Evolutionary conservation across 2,113 vertebrate genomes (phyloP).

Genomic region (Xiphophorus couchianus): DNA sequence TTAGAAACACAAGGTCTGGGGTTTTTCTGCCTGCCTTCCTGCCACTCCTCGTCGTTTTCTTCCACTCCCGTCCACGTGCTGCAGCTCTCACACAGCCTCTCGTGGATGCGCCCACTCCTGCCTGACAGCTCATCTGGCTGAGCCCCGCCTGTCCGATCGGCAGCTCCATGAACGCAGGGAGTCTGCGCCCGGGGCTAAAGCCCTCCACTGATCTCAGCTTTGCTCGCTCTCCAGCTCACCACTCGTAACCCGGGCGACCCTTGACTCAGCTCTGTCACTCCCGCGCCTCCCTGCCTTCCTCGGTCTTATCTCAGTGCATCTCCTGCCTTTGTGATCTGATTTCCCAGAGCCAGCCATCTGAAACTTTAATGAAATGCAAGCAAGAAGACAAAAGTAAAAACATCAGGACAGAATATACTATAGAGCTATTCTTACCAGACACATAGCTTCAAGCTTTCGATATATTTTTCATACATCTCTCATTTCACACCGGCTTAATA

Average conservation of each 20-base stretch:
- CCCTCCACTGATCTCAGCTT: constrained; percentile 48
- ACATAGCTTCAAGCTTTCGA: constrained; percentile 41
- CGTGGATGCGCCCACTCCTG: constrained; percentile 30
- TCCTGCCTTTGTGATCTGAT: constrained; percentile 56
- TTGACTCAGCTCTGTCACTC: constrained; percentile 15
- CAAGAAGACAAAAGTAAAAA: constrained; percentile 25
- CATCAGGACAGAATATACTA: constrained; percentile 35
- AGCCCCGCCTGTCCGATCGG: constrained; percentile 51
- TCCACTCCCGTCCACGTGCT: constrained; percentile 54
- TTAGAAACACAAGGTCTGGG: constrained; percentile 74
- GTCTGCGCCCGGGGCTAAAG: constrained; percentile 53
- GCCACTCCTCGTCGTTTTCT: constrained; percentile 27
- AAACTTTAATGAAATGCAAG: constrained; percentile 66
- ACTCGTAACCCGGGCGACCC: constrained; percentile 27
- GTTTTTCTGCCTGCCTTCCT: constrained; percentile 58
- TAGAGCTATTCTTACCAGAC: constrained; percentile 16
- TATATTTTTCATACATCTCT: constrained; percentile 48
- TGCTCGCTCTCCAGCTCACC: constrained; percentile 28
- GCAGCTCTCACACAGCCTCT: constrained; percentile 55
- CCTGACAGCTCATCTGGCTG: constrained; percentile 55
- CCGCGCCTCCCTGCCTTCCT: constrained; percentile 25
- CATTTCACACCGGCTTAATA: constrained; percentile 22
- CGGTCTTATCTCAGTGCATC: constrained; percentile 37
- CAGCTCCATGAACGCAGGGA: constrained; percentile 4
- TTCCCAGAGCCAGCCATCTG: constrained; percentile 43